Base-by-base conservation (phyloP, 2,888 invertebrate species). In the Labia minor region DNA sequence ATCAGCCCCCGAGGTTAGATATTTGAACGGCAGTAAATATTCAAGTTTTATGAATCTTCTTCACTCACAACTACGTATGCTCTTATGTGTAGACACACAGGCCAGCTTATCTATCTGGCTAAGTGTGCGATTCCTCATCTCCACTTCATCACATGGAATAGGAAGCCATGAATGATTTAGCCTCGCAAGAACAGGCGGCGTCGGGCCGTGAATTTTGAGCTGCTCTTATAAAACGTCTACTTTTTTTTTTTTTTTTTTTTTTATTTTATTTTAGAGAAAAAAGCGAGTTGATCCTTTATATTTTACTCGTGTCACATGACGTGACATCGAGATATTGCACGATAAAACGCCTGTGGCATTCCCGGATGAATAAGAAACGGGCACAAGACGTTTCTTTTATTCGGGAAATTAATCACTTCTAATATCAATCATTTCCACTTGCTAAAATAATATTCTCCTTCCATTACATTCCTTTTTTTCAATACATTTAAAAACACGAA, bases 21-120 rank as follows among this genome's bases (percentile, higher is more conserved):
- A 49, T 49, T 49, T 49, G 49, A 49, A 49, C 49, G 49, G 49
- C 49, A 49, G 49, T 49, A 49, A 49, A 49, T 49, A 49, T 49
- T 49, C 49, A 49, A 49, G 49, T 49, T 49, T 49, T 49, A 49
- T 49, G 49, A 49, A 49, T 49, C 49, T 49, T 16, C 49, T 49
- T 49, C 49, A 49, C 49, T 49, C 49, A 49, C 49, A 16, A 49
- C 49, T 49, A 49, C 49, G 49, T 49, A 49, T 49, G 49, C 49
- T 49, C 49, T n/a, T 49, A 49, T 49, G 49, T 49, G 49, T 49
- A 49, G 49, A 49, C 49, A 49, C 49, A 49, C 49, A 16, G 49
- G 49, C 6, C 49, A 49, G 49, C 49, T 49, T 49, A 49, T 49
- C 49, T 49, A 49, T 4, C 49, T 49, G 49, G 14, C 49, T 49